Base-by-base conservation (phyloP, 2,113 vertebrate genomes). In the Anoplopoma fimbria region DNA sequence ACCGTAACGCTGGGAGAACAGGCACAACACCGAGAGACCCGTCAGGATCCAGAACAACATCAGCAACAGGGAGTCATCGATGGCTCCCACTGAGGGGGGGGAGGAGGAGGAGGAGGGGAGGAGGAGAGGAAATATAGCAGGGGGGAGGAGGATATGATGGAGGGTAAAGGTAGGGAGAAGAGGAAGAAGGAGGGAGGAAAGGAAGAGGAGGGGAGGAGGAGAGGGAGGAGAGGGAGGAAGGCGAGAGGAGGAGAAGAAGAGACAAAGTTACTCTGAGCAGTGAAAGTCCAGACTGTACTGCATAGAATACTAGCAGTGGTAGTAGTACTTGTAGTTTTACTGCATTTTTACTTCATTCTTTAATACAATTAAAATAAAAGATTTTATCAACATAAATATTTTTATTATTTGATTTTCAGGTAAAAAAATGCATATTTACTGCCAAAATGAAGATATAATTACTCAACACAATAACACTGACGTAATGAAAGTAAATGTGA, bases 41-140 rank as follows among this genome's bases (percentile, higher is more conserved):
- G 96, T 93, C 77, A 99, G 95, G 75, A 95, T 85, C 98, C 97
- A 99, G 94, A 98, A 99, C 13, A 97, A 74, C 94, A 99, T 95
- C 0, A 96, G 94, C 89, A 98, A 92, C 88, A 99, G 69, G 0
- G 97, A 97, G 84, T 97, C 96, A 53, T 97, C 98, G 80, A 99
- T 95, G 7, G 97, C 95, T 7, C 98, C 98, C 94, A 17, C 84
- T 60, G 33, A 1, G 8, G 0, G 19, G 4, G 40, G 40, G 19
- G 9, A 27, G 63, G 33, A 25, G 5, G 10, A 27, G 1, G 5
- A 2, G 17, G 57, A 33, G 45, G 17, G 17, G 60, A 12, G 31
- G 17, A 23, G 60, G 2, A 1, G 8, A 6, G 8, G 9, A 9
- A 9, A n/a, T n/a, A n/a, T n/a, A n/a, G 2, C 6, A 25, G 23